A percentile compares a stretch with the other conserved stretches of the same genome.
Evolutionary conservation across 2,888 invertebrate genomes (phyloP).

Genomic region (Lepidochrysops patricia): DNA sequence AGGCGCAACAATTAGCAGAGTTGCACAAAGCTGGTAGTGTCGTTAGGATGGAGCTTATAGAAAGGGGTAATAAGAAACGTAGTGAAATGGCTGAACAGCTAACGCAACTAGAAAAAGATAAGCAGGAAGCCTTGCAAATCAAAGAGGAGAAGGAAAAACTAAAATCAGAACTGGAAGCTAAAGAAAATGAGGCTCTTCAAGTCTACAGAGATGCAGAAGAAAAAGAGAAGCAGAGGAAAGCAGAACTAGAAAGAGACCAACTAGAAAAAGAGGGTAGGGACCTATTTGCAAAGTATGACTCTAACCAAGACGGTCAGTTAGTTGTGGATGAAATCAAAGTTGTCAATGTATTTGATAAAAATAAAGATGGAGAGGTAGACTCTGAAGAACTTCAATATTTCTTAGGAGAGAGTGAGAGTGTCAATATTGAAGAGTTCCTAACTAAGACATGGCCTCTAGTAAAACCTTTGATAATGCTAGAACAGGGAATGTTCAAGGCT

Average conservation of each 20-base stretch:
- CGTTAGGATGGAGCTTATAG: conserved; percentile 81
- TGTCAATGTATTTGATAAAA: conserved; percentile 87
- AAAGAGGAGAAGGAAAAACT: conserved; percentile 84
- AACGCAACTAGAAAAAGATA: conserved; percentile 80
- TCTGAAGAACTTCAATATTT: conserved; percentile 89
- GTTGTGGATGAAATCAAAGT: conserved; percentile 80
- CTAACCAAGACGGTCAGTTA: conserved; percentile 85
- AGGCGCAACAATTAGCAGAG: conserved; percentile 82
- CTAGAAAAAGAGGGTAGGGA: conserved; percentile 78
- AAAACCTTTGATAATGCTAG: conserved; percentile 85
- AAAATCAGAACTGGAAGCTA: conserved; percentile 81
- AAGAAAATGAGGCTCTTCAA: conserved; percentile 84
- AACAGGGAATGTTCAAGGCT: conserved; percentile 80
- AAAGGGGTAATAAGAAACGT: conserved; percentile 83
- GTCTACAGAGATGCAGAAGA: conserved; percentile 82
- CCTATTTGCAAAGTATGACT: conserved; percentile 86
- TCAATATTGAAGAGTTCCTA: conserved; percentile 80
- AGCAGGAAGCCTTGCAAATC: conserved; percentile 83
- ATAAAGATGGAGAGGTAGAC: conserved; percentile 90
- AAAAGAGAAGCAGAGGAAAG: conserved; percentile 73
- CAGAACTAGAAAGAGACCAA: conserved; percentile 73
- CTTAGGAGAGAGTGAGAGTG: conserved; percentile 78
- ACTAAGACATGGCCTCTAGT: conserved; percentile 83
- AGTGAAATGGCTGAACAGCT: conserved; percentile 82
- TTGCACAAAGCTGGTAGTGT: conserved; percentile 86